Conservation (phyloP, 2,888 invertebrate genomes). For the Eremobia ochroleuca region DNA sequence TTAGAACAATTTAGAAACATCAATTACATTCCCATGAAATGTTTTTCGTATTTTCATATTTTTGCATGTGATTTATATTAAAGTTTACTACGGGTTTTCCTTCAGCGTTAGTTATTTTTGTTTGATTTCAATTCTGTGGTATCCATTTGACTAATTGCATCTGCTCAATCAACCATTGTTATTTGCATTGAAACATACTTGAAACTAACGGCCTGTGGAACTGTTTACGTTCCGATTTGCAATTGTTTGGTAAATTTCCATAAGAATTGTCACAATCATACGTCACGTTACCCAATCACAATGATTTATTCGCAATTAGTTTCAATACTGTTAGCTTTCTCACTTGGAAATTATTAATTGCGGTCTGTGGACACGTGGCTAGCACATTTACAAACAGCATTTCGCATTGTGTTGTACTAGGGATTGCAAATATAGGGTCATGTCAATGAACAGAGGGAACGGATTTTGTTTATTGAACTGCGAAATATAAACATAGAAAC, state of each 20-base stretch:
- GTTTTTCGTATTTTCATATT: background rate
- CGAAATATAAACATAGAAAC: constrained; percentile 80
- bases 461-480: constrained; percentile 73
- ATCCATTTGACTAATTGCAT: background rate
- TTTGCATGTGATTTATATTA: background rate
- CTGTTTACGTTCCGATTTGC: constrained; percentile 38
- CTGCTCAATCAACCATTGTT: constrained; percentile 21
- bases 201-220: constrained; percentile 23
- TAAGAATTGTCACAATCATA: constrained; percentile 48
- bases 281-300: constrained; percentile 61
- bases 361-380: constrained; percentile 65
- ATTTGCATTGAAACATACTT: constrained; percentile 14
- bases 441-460: constrained; percentile 40
- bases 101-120: constrained; percentile 2
- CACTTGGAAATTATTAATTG: constrained; percentile 62
- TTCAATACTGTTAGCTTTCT: constrained; percentile 68
- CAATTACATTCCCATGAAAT: background rate
- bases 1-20: background rate
- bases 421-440: constrained; percentile 44
- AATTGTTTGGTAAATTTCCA: constrained; percentile 53
- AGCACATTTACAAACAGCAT: constrained; percentile 50
- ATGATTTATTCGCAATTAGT: constrained; percentile 78
- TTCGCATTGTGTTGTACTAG: constrained; percentile 18
- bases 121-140: background rate
- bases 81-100: background rate